Percentiles rank a stretch among this genome's conserved stretches.
These are phyloP conservation scores for Morinoia aosen DNA, from an alignment of 2,888 invertebrate species.

Conservation along the genomic window DNA sequence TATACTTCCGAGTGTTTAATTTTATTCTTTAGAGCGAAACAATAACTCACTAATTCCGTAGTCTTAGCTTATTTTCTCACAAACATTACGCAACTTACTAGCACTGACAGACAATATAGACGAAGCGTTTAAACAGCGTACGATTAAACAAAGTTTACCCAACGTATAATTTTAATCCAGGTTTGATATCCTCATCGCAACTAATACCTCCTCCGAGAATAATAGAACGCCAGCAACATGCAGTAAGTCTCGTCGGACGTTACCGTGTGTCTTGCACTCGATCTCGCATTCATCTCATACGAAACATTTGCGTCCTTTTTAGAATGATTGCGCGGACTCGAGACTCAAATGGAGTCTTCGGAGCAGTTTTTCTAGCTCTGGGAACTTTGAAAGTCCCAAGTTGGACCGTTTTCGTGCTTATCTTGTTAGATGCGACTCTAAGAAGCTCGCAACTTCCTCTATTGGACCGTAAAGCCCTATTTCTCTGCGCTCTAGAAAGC, in stretches of 20 bases:
- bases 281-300: neutral
- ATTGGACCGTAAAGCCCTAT: slow-evolving; percentile 45
- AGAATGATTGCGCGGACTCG: neutral
- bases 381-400: neutral
- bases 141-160: too few species aligned
- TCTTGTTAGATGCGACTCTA: slow-evolving; percentile 45
- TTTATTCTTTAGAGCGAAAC: too few species aligned
- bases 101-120: too few species aligned
- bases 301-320: neutral
- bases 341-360: neutral
- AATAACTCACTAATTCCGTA: too few species aligned
- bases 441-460: slow-evolving; percentile 48
- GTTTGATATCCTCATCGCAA: too few species aligned
- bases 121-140: too few species aligned
- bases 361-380: neutral
- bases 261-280: neutral
- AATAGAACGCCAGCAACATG: neutral
- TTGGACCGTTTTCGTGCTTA: slow-evolving; percentile 35
- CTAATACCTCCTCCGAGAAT: too few species aligned
- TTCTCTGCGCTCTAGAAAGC: slow-evolving; percentile 34
- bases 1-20: too few species aligned
- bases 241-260: neutral
- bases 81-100: too few species aligned
- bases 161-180: too few species aligned
- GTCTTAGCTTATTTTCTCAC: too few species aligned